Conservation (phyloP, 2,797 vertebrate genomes). For the Eulemur coronatus region DNA sequence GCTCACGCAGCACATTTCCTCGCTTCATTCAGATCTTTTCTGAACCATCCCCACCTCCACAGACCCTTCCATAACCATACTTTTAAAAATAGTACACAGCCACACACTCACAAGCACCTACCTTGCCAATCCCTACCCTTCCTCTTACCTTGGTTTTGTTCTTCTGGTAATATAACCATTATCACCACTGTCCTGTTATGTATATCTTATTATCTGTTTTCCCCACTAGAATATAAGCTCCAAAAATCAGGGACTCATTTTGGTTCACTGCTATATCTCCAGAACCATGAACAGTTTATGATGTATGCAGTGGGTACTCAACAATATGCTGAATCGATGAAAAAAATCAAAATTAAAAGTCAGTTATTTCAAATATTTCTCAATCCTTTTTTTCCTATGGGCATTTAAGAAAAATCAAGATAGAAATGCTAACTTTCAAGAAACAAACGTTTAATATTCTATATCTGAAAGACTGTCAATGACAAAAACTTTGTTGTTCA, state of each 20-base stretch:
- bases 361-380: background rate
- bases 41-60: background rate
- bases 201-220: background rate
- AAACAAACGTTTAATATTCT: background rate
- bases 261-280: background rate
- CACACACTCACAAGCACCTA: no score
- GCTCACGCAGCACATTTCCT: background rate
- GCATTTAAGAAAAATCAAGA: background rate
- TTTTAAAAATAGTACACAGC: background rate
- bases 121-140: background rate
- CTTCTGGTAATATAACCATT: background rate
- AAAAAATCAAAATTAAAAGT: background rate
- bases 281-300: background rate
- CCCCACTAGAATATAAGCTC: background rate
- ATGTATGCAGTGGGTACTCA: background rate
- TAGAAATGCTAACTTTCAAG: background rate
- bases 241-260: background rate
- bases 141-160: background rate
- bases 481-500: background rate
- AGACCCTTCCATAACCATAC: background rate
- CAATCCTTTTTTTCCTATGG: background rate
- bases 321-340: background rate
- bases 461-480: background rate
- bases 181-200: background rate
- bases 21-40: background rate